These are phyloP conservation scores for Anthopleura sola DNA, from an alignment of 64 coral and sea anemone species.

Conservation along the genomic window DNA sequence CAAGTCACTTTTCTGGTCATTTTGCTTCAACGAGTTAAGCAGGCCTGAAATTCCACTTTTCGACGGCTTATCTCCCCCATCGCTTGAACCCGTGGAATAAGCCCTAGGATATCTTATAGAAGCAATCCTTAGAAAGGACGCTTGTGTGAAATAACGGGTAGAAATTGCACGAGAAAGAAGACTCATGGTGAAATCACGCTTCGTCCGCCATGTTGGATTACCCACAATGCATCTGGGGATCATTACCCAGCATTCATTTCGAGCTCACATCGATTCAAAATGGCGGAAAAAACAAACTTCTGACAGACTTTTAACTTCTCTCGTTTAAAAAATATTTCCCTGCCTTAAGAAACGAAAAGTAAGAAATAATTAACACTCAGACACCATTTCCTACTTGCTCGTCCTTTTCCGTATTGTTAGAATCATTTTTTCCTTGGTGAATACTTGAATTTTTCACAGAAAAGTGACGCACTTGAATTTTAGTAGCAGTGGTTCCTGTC, in stretches of 20 bases:
- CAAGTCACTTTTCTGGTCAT: neutral
- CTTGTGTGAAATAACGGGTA: neutral
- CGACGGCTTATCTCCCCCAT: neutral
- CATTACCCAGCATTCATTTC: neutral
- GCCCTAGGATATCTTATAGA: neutral
- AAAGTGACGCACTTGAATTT: neutral
- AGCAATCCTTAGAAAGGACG: slow-evolving; percentile 16
- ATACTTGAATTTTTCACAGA: neutral
- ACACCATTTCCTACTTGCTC: neutral
- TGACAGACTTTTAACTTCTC: neutral
- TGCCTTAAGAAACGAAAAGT: neutral
- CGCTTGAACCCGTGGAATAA: neutral
- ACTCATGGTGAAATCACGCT: neutral
- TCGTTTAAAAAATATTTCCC: neutral
- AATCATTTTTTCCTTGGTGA: neutral
- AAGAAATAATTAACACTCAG: neutral
- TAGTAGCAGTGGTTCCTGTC: neutral
- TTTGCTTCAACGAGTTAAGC: slow-evolving; percentile 5
- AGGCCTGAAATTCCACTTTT: slow-evolving; percentile 17
- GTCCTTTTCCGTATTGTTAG: too few relatives aligned
- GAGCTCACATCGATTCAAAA: slow-evolving; percentile 4
- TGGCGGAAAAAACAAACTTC: slow-evolving; percentile 19
- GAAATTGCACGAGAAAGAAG: neutral
- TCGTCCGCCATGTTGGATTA: slow-evolving; percentile 24
- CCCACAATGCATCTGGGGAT: slow-evolving; percentile 1